These are phyloP conservation scores for Hemichromis elongatus DNA, from an alignment of 2,113 vertebrate species.

Conservation along the genomic window DNA sequence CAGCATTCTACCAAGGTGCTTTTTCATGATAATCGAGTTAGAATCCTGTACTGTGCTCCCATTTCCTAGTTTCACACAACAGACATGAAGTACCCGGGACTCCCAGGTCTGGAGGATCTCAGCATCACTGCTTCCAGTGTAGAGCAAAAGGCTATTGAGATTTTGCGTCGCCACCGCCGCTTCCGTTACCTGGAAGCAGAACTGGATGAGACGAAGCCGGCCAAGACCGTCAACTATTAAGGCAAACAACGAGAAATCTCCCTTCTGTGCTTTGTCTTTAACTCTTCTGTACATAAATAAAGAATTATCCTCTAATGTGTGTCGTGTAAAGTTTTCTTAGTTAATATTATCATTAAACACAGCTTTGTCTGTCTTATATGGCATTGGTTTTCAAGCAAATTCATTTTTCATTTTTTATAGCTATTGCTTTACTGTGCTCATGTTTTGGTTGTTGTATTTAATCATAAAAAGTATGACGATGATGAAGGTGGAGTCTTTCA, in stretches of 20 bases:
- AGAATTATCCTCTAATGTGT: constrained; percentile 4
- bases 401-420: not conserved
- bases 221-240: constrained; percentile 79
- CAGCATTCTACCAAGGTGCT: not conserved
- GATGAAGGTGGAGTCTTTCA: not conserved
- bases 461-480: not conserved
- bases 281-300: constrained; percentile 73
- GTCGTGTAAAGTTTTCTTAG: not conserved
- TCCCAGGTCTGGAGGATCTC: constrained; percentile 90
- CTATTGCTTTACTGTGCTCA: accelerated
- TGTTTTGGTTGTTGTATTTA: not conserved
- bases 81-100: constrained; percentile 82
- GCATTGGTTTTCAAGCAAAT: not conserved
- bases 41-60: not conserved
- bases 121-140: constrained; percentile 78
- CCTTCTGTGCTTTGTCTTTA: constrained; percentile 5
- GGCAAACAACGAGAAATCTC: not conserved
- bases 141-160: constrained; percentile 89
- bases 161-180: constrained; percentile 85
- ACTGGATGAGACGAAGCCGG: constrained; percentile 79
- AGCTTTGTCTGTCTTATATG: not conserved
- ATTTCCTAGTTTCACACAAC: constrained; percentile 81
- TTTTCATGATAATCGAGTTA: not conserved
- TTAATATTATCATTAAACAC: not conserved
- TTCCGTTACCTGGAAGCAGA: constrained; percentile 83